Conservation (phyloP, 92 coral and sea anemone genomes). For the Umimayanthus chanpuru region DNA sequence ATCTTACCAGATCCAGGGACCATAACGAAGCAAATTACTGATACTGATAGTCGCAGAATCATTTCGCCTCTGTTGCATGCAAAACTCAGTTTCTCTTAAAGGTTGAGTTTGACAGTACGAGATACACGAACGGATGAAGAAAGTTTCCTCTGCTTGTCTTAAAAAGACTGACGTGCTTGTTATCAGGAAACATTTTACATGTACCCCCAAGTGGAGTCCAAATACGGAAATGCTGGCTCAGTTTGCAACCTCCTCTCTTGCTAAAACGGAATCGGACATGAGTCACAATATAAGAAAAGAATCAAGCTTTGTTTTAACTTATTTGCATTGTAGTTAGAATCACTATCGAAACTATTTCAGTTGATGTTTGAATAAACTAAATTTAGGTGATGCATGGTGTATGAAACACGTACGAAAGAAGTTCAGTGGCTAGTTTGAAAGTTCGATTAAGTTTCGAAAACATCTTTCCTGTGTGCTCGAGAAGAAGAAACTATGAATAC, state of each 20-base stretch:
- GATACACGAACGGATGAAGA: neutral
- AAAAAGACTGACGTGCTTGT: neutral
- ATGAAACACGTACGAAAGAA: neutral
- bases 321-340: neutral
- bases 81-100: neutral
- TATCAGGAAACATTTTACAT: neutral
- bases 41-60: neutral
- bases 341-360: slow-evolving; percentile 1
- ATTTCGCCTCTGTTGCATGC: neutral
- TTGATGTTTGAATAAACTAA: neutral
- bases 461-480: neutral
- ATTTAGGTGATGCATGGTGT: neutral
- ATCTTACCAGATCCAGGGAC: slow-evolving; percentile 8
- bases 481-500: too few species aligned
- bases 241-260: neutral
- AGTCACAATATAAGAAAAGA: neutral
- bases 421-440: neutral
- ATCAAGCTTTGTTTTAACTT: neutral
- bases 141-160: neutral
- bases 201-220: neutral
- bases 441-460: neutral
- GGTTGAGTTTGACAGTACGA: neutral
- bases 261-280: slow-evolving; percentile 21
- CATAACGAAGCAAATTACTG: neutral
- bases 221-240: slow-evolving; percentile 9